phyloP scores from a whole-genome alignment of 2,888 invertebrate genomes.

The Troides aeacus region DNA sequence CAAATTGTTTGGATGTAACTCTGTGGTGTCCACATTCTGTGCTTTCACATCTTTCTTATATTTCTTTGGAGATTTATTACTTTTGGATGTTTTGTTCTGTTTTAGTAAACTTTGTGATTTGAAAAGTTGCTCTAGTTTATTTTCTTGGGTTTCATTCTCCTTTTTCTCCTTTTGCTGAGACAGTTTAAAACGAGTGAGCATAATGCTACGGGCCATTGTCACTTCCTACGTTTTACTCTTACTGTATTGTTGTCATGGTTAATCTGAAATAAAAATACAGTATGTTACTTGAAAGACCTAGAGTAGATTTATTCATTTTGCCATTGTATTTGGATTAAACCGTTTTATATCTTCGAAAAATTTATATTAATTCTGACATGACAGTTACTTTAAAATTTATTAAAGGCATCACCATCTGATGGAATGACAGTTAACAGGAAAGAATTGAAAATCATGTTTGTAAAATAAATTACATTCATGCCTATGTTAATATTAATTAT shows the following conservation, averaged over 20 bases:
- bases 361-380: too few relatives aligned
- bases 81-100: background rate
- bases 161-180: constrained; percentile 30
- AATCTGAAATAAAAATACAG: background rate
- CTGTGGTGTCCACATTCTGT: constrained; percentile 32
- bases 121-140: background rate
- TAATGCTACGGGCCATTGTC: background rate
- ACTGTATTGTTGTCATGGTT: constrained; percentile 7
- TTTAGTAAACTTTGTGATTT: background rate
- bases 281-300: background rate
- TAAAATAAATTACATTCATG: too few relatives aligned
- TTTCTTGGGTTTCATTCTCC: constrained; percentile 4
- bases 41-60: constrained; percentile 7
- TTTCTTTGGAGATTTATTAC: background rate
- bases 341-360: too few relatives aligned
- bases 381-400: too few relatives aligned
- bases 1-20: constrained; percentile 53
- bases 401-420: too few relatives aligned
- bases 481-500: too few relatives aligned
- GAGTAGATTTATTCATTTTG: too few relatives aligned
- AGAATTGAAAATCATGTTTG: too few relatives aligned
- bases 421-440: too few relatives aligned
- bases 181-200: constrained; percentile 30
- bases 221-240: constrained; percentile 4
- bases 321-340: too few relatives aligned